A percentile compares a stretch with the other conserved stretches of the same genome.
Evolutionary conservation across 2,113 vertebrate genomes (phyloP).

Genomic region (Gymnobelideus leadbeateri): DNA sequence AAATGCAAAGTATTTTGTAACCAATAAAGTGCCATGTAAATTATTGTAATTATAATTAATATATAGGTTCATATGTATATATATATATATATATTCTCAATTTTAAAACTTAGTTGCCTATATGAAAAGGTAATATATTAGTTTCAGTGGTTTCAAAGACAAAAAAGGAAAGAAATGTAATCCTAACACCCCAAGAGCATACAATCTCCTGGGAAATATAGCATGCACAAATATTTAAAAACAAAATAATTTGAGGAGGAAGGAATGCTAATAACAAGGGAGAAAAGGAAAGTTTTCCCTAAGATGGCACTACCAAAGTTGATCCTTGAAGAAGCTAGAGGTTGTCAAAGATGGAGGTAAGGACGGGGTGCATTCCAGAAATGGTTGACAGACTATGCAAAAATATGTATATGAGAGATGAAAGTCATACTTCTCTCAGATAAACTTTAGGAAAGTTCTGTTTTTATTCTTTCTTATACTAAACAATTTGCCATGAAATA

Average conservation of each 20-base stretch:
- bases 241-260: neutral
- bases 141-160: neutral
- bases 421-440: neutral
- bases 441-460: neutral
- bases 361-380: neutral
- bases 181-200: neutral
- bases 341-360: neutral
- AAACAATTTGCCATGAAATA: neutral
- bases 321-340: neutral
- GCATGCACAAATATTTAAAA: neutral
- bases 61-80: too few relatives aligned
- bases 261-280: neutral
- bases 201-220: neutral
- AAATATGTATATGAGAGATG: neutral
- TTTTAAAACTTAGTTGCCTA: too few relatives aligned
- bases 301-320: neutral
- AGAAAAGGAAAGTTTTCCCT: neutral
- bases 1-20: too few relatives aligned
- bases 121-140: too few relatives aligned
- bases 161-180: neutral
- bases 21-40: too few relatives aligned
- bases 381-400: neutral
- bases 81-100: too few relatives aligned
- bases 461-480: neutral
- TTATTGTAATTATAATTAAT: too few relatives aligned